phyloP scores from a whole-genome alignment of 2,888 invertebrate species.

The Candidula unifasciata region DNA sequence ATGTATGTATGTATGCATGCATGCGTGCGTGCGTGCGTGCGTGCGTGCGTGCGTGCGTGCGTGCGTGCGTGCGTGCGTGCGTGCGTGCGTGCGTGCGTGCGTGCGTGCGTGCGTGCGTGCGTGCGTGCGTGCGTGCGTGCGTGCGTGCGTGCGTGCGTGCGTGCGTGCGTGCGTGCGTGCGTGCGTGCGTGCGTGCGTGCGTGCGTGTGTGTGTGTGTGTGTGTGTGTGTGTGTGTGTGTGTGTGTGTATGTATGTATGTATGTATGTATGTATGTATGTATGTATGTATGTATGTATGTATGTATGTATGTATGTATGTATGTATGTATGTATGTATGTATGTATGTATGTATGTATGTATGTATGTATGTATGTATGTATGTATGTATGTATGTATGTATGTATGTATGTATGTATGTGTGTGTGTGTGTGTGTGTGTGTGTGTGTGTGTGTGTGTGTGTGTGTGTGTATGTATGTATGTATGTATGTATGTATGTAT shows the following conservation, averaged over 20 bases:
- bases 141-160: constrained; percentile 6
- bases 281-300: no score
- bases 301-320: no score
- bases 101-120: constrained; percentile 26
- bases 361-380: no score
- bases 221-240: constrained; percentile 7
- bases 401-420: no score
- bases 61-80: not conserved
- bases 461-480: no score
- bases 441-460: no score
- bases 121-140: not conserved
- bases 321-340: no score
- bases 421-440: no score
- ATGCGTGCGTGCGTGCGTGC: constrained; percentile 10
- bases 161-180: constrained; percentile 30
- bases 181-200: constrained; percentile 32
- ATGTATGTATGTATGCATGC: not conserved
- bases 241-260: not conserved
- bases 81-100: not conserved
- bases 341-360: no score
- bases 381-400: no score
- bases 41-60: constrained; percentile 14
- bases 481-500: no score
- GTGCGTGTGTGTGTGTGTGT: constrained; percentile 16
- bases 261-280: no score